A percentile compares a stretch with the other conserved stretches of the same genome.
Conservation (phyloP, 2,888 invertebrate genomes). For the Morpho achilles region DNA sequence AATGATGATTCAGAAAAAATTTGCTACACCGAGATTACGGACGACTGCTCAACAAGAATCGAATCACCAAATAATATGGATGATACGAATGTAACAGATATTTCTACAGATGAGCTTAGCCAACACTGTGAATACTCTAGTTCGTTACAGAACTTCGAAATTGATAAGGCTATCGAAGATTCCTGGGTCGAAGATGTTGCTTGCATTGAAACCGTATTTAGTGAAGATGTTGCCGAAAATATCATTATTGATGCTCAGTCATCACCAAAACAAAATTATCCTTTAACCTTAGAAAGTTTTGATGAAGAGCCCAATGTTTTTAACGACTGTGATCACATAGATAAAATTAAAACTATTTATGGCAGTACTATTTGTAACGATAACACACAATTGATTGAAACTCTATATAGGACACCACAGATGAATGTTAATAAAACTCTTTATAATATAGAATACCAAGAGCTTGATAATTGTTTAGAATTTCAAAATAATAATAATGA, state of each 20-base stretch:
- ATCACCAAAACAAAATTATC: constrained; percentile 41
- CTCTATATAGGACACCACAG: constrained; percentile 59
- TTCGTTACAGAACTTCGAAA: constrained; percentile 33
- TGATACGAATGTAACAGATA: constrained; percentile 20
- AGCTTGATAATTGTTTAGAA: constrained; percentile 20
- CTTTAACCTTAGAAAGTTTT: constrained; percentile 33
- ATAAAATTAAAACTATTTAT: constrained; percentile 52
- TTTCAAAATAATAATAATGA: background rate
- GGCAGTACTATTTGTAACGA: constrained; percentile 51
- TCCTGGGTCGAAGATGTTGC: constrained; percentile 70
- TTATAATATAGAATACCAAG: constrained; percentile 35
- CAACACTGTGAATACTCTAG: constrained; percentile 35
- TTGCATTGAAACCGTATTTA: constrained; percentile 68
- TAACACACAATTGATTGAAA: constrained; percentile 55
- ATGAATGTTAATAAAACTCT: constrained; percentile 61
- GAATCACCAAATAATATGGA: constrained; percentile 30
- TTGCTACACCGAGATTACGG: constrained; percentile 50
- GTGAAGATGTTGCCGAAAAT: constrained; percentile 64
- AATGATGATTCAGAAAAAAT: constrained; percentile 49
- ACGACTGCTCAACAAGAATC: constrained; percentile 36
- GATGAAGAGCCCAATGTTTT: constrained; percentile 32
- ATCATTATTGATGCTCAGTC: constrained; percentile 45
- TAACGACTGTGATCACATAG: constrained; percentile 37
- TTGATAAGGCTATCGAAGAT: constrained; percentile 44
- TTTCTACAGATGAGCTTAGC: constrained; percentile 24